These are phyloP conservation scores for Phragmatobia fuliginosa DNA, from an alignment of 2,888 invertebrate species.

Conservation along the genomic window DNA sequence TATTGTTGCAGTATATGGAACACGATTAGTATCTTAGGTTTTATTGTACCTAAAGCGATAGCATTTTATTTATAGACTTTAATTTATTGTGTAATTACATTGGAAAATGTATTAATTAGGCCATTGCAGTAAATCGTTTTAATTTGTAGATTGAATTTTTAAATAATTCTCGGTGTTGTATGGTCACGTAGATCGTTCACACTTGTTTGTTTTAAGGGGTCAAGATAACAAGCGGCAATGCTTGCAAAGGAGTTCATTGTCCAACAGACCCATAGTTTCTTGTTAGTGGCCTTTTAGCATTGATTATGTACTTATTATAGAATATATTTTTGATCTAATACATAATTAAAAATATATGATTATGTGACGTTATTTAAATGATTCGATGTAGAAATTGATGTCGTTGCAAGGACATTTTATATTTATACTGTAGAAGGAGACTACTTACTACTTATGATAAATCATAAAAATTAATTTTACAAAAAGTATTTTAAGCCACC, in stretches of 20 bases:
- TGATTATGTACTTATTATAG: slow-evolving; percentile 47
- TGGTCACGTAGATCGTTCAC: slow-evolving; percentile 62
- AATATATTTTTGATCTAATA: slow-evolving; percentile 59
- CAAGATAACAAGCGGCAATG: slow-evolving; percentile 28
- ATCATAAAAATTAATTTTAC: slow-evolving; percentile 65
- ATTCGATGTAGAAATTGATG: slow-evolving; percentile 56
- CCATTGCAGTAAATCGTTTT: slow-evolving; percentile 46
- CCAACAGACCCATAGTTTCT: slow-evolving; percentile 51
- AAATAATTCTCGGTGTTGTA: slow-evolving; percentile 78
- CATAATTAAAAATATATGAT: slow-evolving; percentile 40
- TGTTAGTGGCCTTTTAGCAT: slow-evolving; percentile 63
- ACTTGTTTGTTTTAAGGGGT: slow-evolving; percentile 47
- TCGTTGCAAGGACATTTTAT: slow-evolving; percentile 50
- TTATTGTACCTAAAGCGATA: slow-evolving; percentile 60
- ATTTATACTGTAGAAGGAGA: slow-evolving; percentile 55
- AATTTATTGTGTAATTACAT: slow-evolving; percentile 37
- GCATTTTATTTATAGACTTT: slow-evolving; percentile 64
- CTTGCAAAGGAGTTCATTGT: slow-evolving; percentile 31
- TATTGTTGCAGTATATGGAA: slow-evolving; percentile 66
- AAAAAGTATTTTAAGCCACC: slow-evolving; percentile 70
- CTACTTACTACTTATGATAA: slow-evolving; percentile 61
- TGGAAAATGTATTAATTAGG: slow-evolving; percentile 38
- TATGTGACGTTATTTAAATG: slow-evolving; percentile 47
- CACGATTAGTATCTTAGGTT: slow-evolving; percentile 56
- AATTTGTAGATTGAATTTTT: slow-evolving; percentile 58